These are phyloP conservation scores for Mixornis gularis DNA, from an alignment of 2,113 vertebrate species.

Conservation along the genomic window DNA sequence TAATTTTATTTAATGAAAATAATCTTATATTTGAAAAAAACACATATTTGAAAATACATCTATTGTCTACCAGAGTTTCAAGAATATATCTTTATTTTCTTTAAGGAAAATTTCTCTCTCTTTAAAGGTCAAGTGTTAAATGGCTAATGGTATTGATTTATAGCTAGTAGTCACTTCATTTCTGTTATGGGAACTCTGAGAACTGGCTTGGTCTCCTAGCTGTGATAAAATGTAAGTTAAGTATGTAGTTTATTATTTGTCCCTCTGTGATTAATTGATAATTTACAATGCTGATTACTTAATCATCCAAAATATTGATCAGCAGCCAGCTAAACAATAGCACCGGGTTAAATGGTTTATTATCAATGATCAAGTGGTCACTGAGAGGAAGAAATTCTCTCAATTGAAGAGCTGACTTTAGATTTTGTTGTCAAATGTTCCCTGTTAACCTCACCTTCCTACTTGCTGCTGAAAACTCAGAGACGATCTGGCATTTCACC, in stretches of 20 bases:
- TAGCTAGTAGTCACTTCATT: conserved; percentile 23
- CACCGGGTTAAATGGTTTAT: not conserved
- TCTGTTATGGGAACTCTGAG: not conserved
- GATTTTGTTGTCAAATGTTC: not conserved
- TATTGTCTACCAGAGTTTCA: not conserved
- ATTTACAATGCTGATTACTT: conserved; percentile 43
- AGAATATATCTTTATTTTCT: not conserved
- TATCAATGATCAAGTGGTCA: not conserved
- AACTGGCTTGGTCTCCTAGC: conserved; percentile 4
- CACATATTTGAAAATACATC: not conserved
- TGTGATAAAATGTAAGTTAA: conserved; percentile 37
- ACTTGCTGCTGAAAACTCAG: not conserved
- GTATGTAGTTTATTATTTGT: conserved; percentile 27
- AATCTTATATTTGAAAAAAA: not conserved
- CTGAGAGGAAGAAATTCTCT: not conserved
- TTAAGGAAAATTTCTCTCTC: not conserved
- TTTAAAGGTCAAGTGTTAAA: conserved; percentile 37
- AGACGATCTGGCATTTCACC: not conserved
- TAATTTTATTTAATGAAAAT: not conserved
- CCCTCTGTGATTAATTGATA: conserved; percentile 38
- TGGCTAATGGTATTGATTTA: not conserved
- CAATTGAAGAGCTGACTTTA: not conserved
- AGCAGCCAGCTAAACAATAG: conserved; percentile 16
- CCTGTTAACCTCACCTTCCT: not conserved
- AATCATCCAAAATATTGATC: conserved; percentile 40